Evolutionary conservation across 1,140 invertebrate species (phyloP), one percentile per base, ranked within the genome.

Genomic region (Ips nitidus): DNA sequence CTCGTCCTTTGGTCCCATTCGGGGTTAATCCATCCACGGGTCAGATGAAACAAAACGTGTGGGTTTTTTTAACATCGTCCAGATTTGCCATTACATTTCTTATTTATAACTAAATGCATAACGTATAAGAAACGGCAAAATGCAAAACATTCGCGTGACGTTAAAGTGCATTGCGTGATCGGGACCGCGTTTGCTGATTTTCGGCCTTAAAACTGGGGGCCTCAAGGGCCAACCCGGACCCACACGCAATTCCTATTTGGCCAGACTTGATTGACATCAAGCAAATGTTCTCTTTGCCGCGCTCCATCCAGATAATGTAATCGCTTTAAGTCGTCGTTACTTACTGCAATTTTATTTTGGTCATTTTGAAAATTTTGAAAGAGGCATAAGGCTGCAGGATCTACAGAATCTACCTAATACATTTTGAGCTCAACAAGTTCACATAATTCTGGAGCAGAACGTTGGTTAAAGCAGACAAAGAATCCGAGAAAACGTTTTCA

Each of bases 221-320:
- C 43, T 43, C 42, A 58, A 50, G 47, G 42, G 55, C 41, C 53
- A 6, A 22, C 7, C 4, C 36, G 5, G 42, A n/a, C 39, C 8
- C 38, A 57, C 65, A 66, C 56, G 65, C 65, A 56, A 66, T 66
- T 66, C 55, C 45, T 66, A 66, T 66, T 66, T 59, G 65, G 43
- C 65, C 65, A 59, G n/a, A 58, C 45, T 66, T 66, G 65, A 66
- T 66, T 66, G 65, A 66, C 65, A 66, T 58, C 65, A 37, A 65
- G 50, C 41, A 65, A 56, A 56, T 56, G 60, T 62, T 37, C 60
- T 56, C 36, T 56, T 65, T 56, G 41, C n/a, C 43, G 38, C 52
- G 41, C 40, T 52, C n/a, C n/a, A 64, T 41, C 7, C 2, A 53
- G 61, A 64, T 64, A 64, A 64, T 52, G 37, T 50, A 52, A 41